Evolutionary conservation across 2,888 invertebrate species (phyloP), one percentile per base, ranked within the genome.

Genomic region (Vannuccia rotundouncinata): DNA sequence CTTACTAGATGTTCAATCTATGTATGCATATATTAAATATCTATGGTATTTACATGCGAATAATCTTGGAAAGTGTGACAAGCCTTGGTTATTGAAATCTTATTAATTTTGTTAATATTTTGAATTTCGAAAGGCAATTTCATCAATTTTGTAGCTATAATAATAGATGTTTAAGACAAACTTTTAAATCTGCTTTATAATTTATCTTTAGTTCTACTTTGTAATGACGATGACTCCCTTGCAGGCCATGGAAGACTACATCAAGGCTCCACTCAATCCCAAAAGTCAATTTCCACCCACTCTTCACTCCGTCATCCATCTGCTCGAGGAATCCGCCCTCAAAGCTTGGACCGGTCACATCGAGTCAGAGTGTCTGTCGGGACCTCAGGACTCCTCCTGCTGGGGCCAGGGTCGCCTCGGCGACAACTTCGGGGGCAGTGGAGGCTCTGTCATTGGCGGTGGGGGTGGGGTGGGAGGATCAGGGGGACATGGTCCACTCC

Each of bases 261-360:
- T 45, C 45, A 45, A 45, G 45, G 5, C 10, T 45, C 45, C 45
- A 10, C 17, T 45, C 10, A 45, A 45, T 17, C 45, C 45, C 45
- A 10, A 5, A 17, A 45, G 45, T 17, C 45, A 45, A 17, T 45
- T 31, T 1, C 59, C 31, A 60, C 77, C 59, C 86, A 95, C 95
- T 84, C 89, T 99, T 82, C 98, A 99, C 89, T 91, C 98, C 84
- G 93, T 93, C 10, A 94, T 96, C 84, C 90, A 99, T 80, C 98
- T 93, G 89, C 90, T 97, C 83, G 89, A 99, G 31, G 96, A 96
- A 0, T 91, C 98, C 28, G 31, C 59, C 10, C 45, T 77, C 30
- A 77, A 77, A 77, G 45, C 45, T 1, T 77, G 77, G 77, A 77
- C 30, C 31, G 45, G 45, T 29, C 45, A 77, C 27, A 77, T 31